These are phyloP conservation scores for Melieria picta DNA, from an alignment of 2,888 invertebrate species.

Conservation along the genomic window DNA sequence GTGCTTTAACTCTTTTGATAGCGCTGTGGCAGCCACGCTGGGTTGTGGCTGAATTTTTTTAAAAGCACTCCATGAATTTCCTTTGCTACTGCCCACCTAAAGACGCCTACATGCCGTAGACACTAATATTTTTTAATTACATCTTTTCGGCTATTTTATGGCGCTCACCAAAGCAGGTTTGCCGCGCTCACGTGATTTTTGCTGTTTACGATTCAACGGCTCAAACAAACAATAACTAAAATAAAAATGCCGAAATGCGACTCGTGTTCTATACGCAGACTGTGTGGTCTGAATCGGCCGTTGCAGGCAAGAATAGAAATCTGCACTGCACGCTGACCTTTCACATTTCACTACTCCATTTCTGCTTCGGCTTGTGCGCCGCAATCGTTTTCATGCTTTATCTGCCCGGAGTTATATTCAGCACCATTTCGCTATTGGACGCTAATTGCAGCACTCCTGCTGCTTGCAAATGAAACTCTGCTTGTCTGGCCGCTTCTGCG, in stretches of 20 bases:
- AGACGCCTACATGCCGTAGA: neutral
- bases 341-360: constrained; percentile 4
- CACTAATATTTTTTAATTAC: constrained; percentile 23
- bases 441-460: constrained; percentile 15
- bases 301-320: constrained; percentile 10
- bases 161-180: constrained; percentile 14
- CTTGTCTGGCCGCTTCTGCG: neutral
- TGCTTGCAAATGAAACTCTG: constrained; percentile 5
- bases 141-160: constrained; percentile 20
- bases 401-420: no score
- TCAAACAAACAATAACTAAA: neutral
- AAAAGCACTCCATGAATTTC: no score
- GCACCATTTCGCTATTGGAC: neutral
- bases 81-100: neutral
- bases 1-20: no score
- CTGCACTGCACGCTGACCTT: constrained; percentile 14
- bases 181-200: neutral
- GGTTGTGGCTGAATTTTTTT: no score
- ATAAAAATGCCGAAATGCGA: neutral
- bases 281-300: neutral
- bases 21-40: no score
- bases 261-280: neutral
- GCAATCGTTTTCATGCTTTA: no score
- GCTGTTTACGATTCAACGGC: neutral
- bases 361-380: neutral